phyloP scores from a whole-genome alignment of 2,888 invertebrate genomes.

The Cosmia pyralina region DNA sequence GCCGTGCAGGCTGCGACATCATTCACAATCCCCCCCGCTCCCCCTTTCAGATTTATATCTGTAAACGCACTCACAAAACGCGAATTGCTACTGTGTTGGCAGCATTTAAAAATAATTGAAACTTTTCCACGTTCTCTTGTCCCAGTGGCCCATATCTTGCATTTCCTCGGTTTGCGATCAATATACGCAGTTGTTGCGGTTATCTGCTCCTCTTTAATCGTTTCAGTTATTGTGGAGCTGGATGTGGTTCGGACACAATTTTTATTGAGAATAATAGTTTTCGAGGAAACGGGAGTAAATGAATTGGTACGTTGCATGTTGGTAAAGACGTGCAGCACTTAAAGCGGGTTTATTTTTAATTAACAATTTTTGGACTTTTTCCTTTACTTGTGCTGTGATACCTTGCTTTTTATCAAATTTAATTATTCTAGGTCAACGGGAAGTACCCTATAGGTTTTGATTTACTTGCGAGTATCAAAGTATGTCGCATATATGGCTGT shows the following conservation, averaged over 20 bases:
- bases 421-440: too few species aligned
- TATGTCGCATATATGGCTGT: too few species aligned
- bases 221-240: slow-evolving; percentile 19
- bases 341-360: slow-evolving; percentile 17
- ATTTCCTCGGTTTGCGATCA: slow-evolving; percentile 27
- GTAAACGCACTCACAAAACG: neutral
- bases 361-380: too few species aligned
- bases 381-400: too few species aligned
- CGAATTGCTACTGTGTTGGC: neutral
- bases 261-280: slow-evolving; percentile 40
- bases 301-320: neutral
- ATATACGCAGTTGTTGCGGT: slow-evolving; percentile 44
- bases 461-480: too few species aligned
- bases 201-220: slow-evolving; percentile 47
- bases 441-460: too few species aligned
- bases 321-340: slow-evolving; percentile 3
- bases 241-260: slow-evolving; percentile 36
- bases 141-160: slow-evolving; percentile 40
- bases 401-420: too few species aligned
- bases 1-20: too few species aligned
- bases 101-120: slow-evolving; percentile 23
- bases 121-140: slow-evolving; percentile 15
- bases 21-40: too few species aligned
- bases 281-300: slow-evolving; percentile 13
- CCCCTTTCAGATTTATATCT: neutral